Percentiles rank a stretch among this genome's conserved stretches.
These are phyloP conservation scores for Rhagonycha lutea DNA, from an alignment of 2,888 invertebrate species.

Conservation along the genomic window DNA sequence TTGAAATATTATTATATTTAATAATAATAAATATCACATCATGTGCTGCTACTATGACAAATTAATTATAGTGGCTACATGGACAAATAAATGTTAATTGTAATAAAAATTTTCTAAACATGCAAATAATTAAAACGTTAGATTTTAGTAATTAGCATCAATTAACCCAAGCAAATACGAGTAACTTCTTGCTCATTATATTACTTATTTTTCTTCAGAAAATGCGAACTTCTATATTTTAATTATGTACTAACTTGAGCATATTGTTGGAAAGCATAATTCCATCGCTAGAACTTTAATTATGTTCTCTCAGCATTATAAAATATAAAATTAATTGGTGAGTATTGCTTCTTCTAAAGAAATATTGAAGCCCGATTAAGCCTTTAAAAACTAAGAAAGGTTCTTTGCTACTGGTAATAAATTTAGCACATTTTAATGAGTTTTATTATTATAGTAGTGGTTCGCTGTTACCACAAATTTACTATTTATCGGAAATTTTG, in stretches of 20 bases:
- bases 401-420: no score
- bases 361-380: neutral
- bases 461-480: no score
- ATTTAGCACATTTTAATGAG: no score
- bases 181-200: neutral
- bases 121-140: neutral
- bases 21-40: neutral
- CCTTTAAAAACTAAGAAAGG: neutral
- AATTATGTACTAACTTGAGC: neutral
- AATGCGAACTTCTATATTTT: neutral
- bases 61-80: neutral
- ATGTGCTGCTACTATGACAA: neutral
- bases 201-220: slow-evolving; percentile 1
- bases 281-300: neutral
- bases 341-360: neutral
- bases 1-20: no score
- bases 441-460: no score
- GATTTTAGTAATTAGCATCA: neutral
- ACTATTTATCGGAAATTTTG: no score
- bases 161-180: neutral
- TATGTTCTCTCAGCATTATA: neutral
- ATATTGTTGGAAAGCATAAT: neutral
- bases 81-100: neutral
- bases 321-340: neutral
- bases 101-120: neutral